A percentile compares a stretch with the other conserved stretches of the same genome.
phyloP scores from a whole-genome alignment of 2,113 vertebrate genomes.

The Alces alces region DNA sequence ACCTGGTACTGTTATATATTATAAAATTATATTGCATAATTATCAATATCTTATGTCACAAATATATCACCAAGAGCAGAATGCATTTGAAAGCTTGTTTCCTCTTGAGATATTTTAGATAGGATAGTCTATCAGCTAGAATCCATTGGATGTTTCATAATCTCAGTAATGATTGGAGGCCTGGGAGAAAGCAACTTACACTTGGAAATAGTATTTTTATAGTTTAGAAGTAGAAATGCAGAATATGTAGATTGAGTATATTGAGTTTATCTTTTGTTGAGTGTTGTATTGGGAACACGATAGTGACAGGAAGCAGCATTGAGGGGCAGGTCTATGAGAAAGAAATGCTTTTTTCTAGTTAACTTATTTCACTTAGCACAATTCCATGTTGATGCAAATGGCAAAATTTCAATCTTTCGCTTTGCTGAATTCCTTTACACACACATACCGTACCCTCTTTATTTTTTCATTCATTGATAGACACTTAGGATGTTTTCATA shows the following conservation, averaged over 20 bases:
- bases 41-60: background rate
- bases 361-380: too few species aligned
- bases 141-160: background rate
- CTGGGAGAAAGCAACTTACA: background rate
- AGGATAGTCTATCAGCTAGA: background rate
- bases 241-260: background rate
- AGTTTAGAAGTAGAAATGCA: background rate
- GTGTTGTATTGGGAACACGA: background rate
- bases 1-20: background rate
- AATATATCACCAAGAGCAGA: background rate
- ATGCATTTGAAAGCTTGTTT: background rate
- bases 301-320: background rate
- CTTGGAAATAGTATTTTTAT: background rate
- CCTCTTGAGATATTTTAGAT: background rate
- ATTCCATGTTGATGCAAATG: too few species aligned
- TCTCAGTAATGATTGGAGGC: background rate
- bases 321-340: background rate
- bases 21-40: background rate
- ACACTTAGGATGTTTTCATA: too few species aligned
- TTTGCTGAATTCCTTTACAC: too few species aligned
- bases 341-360: too few species aligned
- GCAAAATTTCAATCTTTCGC: too few species aligned
- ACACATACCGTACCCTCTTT: too few species aligned
- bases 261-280: background rate
- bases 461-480: too few species aligned